Conservation (phyloP, 2,888 invertebrate species). For the Melanostoma mellinum region DNA sequence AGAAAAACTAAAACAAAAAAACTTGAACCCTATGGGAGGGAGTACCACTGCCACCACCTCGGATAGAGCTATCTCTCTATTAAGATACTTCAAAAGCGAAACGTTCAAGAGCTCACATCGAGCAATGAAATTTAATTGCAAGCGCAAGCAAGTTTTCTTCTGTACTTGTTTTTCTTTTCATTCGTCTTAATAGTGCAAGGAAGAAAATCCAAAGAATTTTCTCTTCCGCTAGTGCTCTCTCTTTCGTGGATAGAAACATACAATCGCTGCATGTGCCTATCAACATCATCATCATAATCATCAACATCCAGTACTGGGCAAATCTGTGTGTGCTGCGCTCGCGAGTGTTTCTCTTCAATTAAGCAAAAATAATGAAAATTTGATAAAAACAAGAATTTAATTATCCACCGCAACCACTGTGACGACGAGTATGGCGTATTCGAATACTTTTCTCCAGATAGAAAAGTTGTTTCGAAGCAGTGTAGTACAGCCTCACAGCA, state of each 20-base stretch:
- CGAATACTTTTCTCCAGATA: constrained; percentile 53
- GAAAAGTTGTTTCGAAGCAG: constrained; percentile 56
- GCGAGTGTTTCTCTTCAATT: constrained; percentile 70
- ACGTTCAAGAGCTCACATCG: constrained; percentile 46
- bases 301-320: constrained; percentile 22
- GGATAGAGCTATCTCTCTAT: too few species aligned
- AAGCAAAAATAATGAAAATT: constrained; percentile 68
- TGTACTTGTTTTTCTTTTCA: constrained; percentile 46
- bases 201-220: constrained; percentile 69
- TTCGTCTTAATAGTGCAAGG: constrained; percentile 40
- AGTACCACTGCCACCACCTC: not conserved
- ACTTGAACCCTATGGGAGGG: constrained; percentile 3
- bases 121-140: constrained; percentile 66
- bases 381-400: constrained; percentile 71
- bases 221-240: constrained; percentile 71
- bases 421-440: constrained; percentile 27
- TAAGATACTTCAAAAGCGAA: constrained; percentile 39
- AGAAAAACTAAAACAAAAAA: too few species aligned
- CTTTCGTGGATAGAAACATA: constrained; percentile 34
- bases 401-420: constrained; percentile 59
- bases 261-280: constrained; percentile 12
- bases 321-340: constrained; percentile 41
- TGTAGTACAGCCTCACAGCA: constrained; percentile 13
- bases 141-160: constrained; percentile 34
- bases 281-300: constrained; percentile 18